A percentile compares a stretch with the other conserved stretches of the same genome.
These are phyloP conservation scores for Elmis aenea DNA, from an alignment of 2,888 invertebrate genomes.

Conservation along the genomic window DNA sequence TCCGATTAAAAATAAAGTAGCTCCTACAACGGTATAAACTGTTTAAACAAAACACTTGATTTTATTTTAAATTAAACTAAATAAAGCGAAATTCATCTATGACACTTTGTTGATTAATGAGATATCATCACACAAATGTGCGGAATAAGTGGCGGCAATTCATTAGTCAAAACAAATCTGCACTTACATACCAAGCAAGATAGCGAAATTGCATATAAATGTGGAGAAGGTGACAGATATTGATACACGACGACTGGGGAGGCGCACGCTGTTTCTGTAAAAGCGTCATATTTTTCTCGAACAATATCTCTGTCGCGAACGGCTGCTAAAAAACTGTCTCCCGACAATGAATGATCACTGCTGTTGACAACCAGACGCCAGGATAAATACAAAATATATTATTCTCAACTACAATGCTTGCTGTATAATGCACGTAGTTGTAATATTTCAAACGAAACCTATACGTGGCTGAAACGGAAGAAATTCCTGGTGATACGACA, in stretches of 20 bases:
- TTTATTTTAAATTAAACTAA: no score
- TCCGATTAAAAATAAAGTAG: no score
- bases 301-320: constrained; percentile 32
- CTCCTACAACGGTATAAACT: no score
- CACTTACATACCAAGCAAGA: constrained; percentile 7
- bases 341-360: constrained; percentile 40
- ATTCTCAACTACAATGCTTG: constrained; percentile 31
- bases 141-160: no score
- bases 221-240: constrained; percentile 22
- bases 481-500: constrained; percentile 1
- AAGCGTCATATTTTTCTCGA: constrained; percentile 29
- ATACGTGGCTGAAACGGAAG: constrained; percentile 11
- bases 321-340: constrained; percentile 32
- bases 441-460: constrained; percentile 29
- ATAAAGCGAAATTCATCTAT: no score
- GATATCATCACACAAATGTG: no score
- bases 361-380: constrained; percentile 37
- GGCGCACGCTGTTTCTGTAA: constrained; percentile 20
- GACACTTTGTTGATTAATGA: no score
- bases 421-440: constrained; percentile 32
- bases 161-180: constrained; percentile 16
- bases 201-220: constrained; percentile 23
- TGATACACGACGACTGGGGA: constrained; percentile 22
- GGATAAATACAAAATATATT: constrained; percentile 39
- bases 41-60: no score